phyloP scores from a whole-genome alignment of 2,888 invertebrate genomes.

The Exephanes ischioxanthus region DNA sequence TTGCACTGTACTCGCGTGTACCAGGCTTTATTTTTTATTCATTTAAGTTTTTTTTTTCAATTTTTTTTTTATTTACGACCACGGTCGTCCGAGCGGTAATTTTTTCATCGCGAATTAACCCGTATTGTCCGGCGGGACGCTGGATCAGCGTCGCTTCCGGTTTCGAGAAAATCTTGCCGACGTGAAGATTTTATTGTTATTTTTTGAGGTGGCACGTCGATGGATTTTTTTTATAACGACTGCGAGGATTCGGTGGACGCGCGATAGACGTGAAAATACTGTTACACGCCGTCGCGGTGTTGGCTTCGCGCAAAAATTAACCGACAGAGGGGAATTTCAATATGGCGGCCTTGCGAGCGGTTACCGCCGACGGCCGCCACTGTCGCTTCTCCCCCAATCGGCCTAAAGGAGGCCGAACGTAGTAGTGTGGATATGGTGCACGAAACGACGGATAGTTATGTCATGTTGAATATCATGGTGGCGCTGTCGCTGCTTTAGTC shows the following conservation, averaged over 20 bases:
- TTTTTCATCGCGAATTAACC: constrained; percentile 18
- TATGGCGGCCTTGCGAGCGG: constrained; percentile 85
- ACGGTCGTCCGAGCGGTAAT: constrained; percentile 17
- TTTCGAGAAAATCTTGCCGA: background rate
- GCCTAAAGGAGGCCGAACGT: too few relatives aligned
- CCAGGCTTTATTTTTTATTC: background rate
- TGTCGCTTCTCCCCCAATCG: constrained; percentile 77
- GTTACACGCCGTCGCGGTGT: constrained; percentile 24
- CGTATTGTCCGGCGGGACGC: constrained; percentile 2
- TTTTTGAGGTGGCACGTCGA: background rate
- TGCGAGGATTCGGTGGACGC: background rate
- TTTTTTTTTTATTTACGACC: background rate
- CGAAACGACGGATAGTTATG: too few relatives aligned
- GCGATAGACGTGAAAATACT: constrained; percentile 11
- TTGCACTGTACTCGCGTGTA: background rate
- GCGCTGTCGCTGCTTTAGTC: too few relatives aligned
- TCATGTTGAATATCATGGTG: too few relatives aligned
- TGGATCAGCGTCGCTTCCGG: background rate
- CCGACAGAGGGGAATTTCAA: constrained; percentile 85
- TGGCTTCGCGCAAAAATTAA: constrained; percentile 86
- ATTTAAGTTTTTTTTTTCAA: background rate
- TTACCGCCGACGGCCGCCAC: constrained; percentile 74
- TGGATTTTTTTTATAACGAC: background rate
- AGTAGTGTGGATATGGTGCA: too few relatives aligned
- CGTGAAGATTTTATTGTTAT: background rate